phyloP scores from a whole-genome alignment of 2,113 vertebrate genomes.

The Bambusicola thoracicus region DNA sequence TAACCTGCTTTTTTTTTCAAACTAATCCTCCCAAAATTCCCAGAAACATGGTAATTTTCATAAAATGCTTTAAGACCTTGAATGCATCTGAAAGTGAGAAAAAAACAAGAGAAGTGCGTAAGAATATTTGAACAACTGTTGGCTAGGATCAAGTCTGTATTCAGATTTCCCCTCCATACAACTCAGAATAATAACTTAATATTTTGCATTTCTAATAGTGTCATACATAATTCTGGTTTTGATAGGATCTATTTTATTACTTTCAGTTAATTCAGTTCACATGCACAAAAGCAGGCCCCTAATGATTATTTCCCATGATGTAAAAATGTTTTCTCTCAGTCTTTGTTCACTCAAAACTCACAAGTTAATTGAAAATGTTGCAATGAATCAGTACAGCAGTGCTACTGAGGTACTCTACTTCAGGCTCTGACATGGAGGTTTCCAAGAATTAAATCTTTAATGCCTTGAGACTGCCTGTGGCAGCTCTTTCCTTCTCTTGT shows the following conservation, averaged over 20 bases:
- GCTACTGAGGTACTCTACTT: neutral
- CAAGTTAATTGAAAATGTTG: neutral
- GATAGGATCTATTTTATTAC: neutral
- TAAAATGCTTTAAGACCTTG: neutral
- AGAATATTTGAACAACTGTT: neutral
- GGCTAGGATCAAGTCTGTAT: neutral
- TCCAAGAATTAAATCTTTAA: neutral
- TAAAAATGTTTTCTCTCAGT: neutral
- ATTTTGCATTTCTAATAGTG: neutral
- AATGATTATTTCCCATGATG: accelerated
- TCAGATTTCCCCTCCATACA: neutral
- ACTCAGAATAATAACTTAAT: neutral
- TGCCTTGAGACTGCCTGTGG: neutral
- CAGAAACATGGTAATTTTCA: neutral
- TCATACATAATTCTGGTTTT: neutral
- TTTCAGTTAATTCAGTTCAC: neutral
- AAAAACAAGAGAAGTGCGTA: neutral
- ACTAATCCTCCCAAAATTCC: neutral
- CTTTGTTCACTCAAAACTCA: neutral
- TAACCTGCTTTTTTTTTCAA: accelerated
- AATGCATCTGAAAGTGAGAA: neutral
- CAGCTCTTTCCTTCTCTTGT: neutral
- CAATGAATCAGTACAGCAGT: neutral
- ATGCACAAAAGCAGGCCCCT: neutral
- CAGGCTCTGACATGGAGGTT: neutral